phyloP scores from a whole-genome alignment of 1,140 invertebrate species.

The Drosophila nigrodunni region DNA sequence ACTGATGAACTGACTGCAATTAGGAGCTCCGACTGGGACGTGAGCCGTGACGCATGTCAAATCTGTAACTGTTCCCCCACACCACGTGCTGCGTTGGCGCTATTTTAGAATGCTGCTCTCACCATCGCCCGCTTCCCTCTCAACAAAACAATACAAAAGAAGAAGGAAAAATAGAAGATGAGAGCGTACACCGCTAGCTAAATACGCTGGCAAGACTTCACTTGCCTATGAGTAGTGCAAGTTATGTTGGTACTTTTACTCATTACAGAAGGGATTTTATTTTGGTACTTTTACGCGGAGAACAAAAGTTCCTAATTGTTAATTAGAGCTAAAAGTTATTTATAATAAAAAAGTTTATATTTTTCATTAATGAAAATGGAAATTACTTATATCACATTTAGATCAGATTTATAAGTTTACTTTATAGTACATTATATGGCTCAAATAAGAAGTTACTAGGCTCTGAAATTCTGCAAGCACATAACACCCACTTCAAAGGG shows the following conservation, averaged over 20 bases:
- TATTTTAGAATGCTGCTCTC: conserved; percentile 51
- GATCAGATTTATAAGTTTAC: not conserved
- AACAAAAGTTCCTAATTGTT: not conserved
- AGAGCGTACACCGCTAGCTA: not conserved
- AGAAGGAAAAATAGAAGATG: not conserved
- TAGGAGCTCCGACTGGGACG: conserved; percentile 53
- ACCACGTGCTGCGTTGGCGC: conserved; percentile 44
- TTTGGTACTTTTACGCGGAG: not conserved
- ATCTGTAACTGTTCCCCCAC: conserved; percentile 55
- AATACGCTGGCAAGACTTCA: conserved; percentile 30
- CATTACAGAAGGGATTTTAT: not conserved
- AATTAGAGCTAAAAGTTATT: not conserved
- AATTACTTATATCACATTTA: no score
- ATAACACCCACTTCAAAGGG: conserved; percentile 4
- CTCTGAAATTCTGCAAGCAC: no score
- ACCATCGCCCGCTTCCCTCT: not conserved
- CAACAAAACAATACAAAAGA: conserved; percentile 45
- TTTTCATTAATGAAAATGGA: no score
- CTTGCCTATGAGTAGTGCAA: no score
- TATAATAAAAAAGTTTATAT: no score
- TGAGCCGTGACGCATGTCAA: conserved; percentile 67
- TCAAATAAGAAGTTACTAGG: no score
- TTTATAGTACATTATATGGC: no score
- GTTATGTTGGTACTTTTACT: not conserved
- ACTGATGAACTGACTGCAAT: conserved; percentile 57